These are phyloP conservation scores for Parascotia fuliginaria DNA, from an alignment of 2,888 invertebrate genomes.

Conservation along the genomic window DNA sequence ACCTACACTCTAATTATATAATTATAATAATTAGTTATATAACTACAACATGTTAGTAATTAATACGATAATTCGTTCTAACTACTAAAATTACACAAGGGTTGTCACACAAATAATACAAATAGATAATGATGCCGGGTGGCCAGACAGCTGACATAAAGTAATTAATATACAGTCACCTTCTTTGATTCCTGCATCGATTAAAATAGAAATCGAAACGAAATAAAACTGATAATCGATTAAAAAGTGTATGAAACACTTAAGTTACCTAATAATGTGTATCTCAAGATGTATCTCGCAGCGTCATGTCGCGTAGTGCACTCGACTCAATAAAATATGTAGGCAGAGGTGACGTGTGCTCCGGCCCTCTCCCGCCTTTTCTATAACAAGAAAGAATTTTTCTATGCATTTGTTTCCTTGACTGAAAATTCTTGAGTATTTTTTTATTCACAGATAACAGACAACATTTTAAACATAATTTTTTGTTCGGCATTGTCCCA, in stretches of 20 bases:
- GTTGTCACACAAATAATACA: not conserved
- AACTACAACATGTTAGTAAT: not conserved
- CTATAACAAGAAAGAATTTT: constrained; percentile 84
- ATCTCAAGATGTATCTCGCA: constrained; percentile 56
- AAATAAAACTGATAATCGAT: constrained; percentile 18
- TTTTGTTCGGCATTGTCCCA: constrained; percentile 22
- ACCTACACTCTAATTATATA: too few species aligned
- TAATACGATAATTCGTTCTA: not conserved
- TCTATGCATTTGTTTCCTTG: constrained; percentile 79
- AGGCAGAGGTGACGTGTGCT: constrained; percentile 73
- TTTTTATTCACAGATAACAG: constrained; percentile 52
- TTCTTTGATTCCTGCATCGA: constrained; percentile 8
- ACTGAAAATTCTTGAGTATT: constrained; percentile 67
- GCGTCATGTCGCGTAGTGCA: constrained; percentile 44
- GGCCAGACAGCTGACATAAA: constrained; percentile 14
- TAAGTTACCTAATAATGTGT: constrained; percentile 38
- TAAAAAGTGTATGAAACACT: constrained; percentile 20
- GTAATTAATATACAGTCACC: constrained; percentile 13
- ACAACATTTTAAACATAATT: constrained; percentile 35
- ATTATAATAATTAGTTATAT: too few species aligned
- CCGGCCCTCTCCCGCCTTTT: constrained; percentile 69
- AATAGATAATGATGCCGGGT: constrained; percentile 5
- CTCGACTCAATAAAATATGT: constrained; percentile 82
- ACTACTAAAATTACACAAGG: not conserved
- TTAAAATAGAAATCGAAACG: constrained; percentile 6